These are phyloP conservation scores for Meganola albula DNA, from an alignment of 2,888 invertebrate species.

Conservation along the genomic window DNA sequence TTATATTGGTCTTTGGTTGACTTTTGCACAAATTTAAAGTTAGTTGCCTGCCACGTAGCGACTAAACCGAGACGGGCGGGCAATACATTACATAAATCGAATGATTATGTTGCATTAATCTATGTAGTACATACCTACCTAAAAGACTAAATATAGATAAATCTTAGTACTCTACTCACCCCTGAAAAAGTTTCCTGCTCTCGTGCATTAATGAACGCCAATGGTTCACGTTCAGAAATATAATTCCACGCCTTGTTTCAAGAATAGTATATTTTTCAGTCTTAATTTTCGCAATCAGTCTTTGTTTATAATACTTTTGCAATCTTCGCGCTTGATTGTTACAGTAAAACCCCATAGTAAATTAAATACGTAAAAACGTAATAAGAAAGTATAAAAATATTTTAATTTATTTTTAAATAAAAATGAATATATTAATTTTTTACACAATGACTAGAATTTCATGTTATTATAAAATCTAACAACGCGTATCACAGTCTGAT, in stretches of 20 bases:
- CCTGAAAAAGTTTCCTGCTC: slow-evolving; percentile 19
- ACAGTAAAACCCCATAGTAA: slow-evolving; percentile 34
- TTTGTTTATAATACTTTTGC: slow-evolving; percentile 19
- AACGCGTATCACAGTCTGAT: no score
- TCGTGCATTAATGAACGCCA: slow-evolving; percentile 29
- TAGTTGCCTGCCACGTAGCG: no score
- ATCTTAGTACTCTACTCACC: no score
- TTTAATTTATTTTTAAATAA: slow-evolving; percentile 17
- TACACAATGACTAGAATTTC: slow-evolving; percentile 22
- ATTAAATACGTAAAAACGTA: slow-evolving; percentile 2
- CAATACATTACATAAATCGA: no score
- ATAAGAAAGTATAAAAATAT: slow-evolving; percentile 15
- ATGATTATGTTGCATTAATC: no score
- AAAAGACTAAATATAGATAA: no score
- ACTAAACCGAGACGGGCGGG: no score
- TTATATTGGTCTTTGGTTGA: no score
- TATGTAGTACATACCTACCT: no score
- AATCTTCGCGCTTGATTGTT: slow-evolving; percentile 24
- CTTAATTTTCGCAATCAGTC: slow-evolving; percentile 20
- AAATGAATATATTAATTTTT: slow-evolving; percentile 11
- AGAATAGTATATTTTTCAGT: slow-evolving; percentile 30
- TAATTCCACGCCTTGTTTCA: slow-evolving; percentile 19
- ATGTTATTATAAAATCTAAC: slow-evolving; percentile 6
- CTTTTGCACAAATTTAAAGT: no score
- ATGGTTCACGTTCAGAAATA: slow-evolving; percentile 22